A percentile compares a stretch with the other conserved stretches of the same genome.
phyloP scores from a whole-genome alignment of 2,113 vertebrate genomes.

The Hemicordylus capensis region DNA sequence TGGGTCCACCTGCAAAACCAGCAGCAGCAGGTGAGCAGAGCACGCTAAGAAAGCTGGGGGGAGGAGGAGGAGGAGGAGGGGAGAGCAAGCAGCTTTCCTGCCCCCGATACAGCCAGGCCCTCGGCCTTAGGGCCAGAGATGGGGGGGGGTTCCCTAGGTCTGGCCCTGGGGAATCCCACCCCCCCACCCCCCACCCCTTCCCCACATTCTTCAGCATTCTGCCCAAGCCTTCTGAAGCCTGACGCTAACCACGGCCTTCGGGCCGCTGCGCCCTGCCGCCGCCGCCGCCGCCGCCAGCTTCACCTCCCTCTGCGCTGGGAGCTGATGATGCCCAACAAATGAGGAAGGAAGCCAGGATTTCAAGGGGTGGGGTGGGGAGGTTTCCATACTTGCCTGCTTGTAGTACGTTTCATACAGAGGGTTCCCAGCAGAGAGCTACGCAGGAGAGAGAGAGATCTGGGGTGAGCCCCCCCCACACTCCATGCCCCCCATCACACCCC shows the following conservation, averaged over 20 bases:
- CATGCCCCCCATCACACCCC: background rate
- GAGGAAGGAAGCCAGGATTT: background rate
- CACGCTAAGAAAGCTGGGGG: rapidly evolving
- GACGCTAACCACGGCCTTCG: background rate
- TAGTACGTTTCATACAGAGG: slow-evolving; percentile 93
- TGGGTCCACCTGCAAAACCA: slow-evolving; percentile 88
- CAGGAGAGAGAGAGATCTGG: slow-evolving; percentile 2
- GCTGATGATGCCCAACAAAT: background rate
- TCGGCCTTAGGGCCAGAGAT: no score
- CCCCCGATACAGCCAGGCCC: no score
- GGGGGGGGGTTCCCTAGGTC: no score
- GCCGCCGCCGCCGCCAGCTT: no score
- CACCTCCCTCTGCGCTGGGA: background rate
- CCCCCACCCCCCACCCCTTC: background rate
- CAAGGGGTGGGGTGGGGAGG: background rate
- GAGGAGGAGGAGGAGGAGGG: background rate
- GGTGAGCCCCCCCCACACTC: background rate
- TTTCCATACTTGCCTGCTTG: slow-evolving; percentile 85
- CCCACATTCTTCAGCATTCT: no score
- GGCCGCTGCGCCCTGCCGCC: no score
- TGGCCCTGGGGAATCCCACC: no score
- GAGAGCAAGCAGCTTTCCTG: background rate
- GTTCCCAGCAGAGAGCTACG: slow-evolving; percentile 89
- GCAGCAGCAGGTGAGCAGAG: background rate
- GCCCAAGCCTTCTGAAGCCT: background rate